phyloP scores from a whole-genome alignment of 2,113 vertebrate genomes.

The Podilymbus podiceps region DNA sequence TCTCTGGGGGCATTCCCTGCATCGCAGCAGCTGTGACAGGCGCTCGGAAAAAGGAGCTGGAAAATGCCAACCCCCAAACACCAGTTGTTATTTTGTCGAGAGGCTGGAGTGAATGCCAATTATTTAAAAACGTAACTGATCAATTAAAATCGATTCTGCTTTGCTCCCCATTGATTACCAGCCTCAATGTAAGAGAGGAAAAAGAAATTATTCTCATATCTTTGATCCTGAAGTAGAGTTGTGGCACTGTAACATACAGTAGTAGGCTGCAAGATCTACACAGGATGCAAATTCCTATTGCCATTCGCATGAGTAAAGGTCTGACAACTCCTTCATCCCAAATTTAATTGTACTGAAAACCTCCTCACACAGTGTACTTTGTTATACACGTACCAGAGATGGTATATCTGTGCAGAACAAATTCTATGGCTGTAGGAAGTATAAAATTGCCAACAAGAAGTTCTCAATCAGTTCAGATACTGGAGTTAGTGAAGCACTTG shows the following conservation, averaged over 20 bases:
- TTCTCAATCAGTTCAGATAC: not conserved
- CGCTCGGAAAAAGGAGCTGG: not conserved
- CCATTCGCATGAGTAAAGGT: not conserved
- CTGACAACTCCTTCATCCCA: not conserved
- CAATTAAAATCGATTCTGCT: conserved; percentile 75
- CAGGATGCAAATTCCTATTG: conserved; percentile 12
- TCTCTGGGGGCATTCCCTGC: not conserved
- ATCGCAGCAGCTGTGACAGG: not conserved
- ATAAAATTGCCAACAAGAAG: not conserved
- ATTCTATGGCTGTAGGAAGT: not conserved
- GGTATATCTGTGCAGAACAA: not conserved
- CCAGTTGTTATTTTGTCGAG: conserved; percentile 61
- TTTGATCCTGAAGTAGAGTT: conserved; percentile 13
- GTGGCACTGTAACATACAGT: not conserved
- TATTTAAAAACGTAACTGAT: conserved; percentile 72
- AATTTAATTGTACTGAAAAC: not conserved
- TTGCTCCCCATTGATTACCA: conserved; percentile 69
- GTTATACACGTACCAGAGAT: not conserved
- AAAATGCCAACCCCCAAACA: conserved; percentile 34
- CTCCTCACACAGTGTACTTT: not conserved
- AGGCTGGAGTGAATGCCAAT: conserved; percentile 58
- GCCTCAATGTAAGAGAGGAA: conserved; percentile 15
- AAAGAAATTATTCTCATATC: conserved; percentile 45
- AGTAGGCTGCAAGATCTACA: conserved; percentile 11
- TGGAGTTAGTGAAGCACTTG: not conserved